These are phyloP conservation scores for Columba guinea DNA, from an alignment of 2,797 vertebrate genomes.

Conservation along the genomic window DNA sequence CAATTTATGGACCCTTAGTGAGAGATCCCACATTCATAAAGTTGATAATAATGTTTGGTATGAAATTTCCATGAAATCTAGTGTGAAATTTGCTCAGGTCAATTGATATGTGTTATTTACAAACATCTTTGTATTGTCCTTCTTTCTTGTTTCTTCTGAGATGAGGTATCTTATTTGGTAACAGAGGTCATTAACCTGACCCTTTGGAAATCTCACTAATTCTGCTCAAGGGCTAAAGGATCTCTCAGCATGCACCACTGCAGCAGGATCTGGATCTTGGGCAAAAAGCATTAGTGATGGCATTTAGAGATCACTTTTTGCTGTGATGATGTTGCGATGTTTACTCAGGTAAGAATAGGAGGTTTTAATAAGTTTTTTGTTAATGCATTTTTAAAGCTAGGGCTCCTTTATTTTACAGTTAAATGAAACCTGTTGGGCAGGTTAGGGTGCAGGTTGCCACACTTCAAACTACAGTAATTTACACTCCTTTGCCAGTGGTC, in stretches of 20 bases:
- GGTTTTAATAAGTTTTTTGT: conserved; percentile 30
- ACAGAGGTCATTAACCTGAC: not conserved
- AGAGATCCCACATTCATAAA: not conserved
- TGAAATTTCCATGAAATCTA: not conserved
- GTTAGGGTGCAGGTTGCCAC: conserved; percentile 3
- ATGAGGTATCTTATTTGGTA: not conserved
- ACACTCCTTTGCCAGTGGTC: conserved; percentile 14
- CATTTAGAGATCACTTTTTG: conserved; percentile 40
- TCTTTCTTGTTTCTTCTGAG: not conserved
- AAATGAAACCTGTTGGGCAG: conserved; percentile 40
- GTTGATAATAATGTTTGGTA: not conserved
- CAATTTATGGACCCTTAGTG: not conserved
- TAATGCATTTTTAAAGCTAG: not conserved
- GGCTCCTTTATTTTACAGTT: conserved; percentile 30
- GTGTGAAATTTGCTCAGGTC: not conserved
- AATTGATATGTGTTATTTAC: not conserved
- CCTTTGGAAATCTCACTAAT: not conserved
- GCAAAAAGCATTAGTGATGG: conserved; percentile 21
- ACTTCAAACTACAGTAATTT: not conserved
- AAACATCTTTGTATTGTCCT: not conserved
- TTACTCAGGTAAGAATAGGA: conserved; percentile 63
- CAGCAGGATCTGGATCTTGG: not conserved
- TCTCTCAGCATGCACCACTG: not conserved
- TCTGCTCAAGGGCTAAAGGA: not conserved
- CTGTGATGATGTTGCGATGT: conserved; percentile 32